Percentiles rank a stretch among this genome's conserved stretches.
Conservation (phyloP, 2,797 vertebrate species). For the Columba guinea region DNA sequence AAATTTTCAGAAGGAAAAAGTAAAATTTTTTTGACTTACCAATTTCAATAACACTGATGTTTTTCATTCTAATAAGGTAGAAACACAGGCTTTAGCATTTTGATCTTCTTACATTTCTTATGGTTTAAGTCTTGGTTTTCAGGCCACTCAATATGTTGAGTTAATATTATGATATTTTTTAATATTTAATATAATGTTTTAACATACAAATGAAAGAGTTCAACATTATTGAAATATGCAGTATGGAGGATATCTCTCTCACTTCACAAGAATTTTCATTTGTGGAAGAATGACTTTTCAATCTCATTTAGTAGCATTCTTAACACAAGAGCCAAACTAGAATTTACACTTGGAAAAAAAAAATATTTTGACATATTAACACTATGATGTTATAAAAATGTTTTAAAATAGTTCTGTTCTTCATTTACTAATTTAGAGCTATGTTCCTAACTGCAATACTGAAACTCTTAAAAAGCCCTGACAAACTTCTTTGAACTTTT, state of each 20-base stretch:
- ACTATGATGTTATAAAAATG: not conserved
- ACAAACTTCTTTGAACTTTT: not conserved
- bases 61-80: not conserved
- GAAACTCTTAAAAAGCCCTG: not conserved
- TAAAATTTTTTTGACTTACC: not conserved
- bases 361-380: not conserved
- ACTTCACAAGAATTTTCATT: not conserved
- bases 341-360: not conserved
- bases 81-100: not conserved
- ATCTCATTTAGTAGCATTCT: not conserved
- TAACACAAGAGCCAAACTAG: not conserved
- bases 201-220: not conserved
- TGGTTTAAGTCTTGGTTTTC: not conserved
- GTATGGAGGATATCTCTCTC: not conserved
- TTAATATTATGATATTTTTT: not conserved
- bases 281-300: not conserved
- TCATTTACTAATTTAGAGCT: not conserved
- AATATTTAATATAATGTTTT: not conserved
- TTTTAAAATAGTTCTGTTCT: not conserved
- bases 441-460: not conserved
- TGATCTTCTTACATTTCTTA: not conserved
- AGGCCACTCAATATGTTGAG: not conserved
- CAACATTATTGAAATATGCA: not conserved
- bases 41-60: not conserved
- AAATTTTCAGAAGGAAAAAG: not conserved